Conservation (phyloP, 1,140 invertebrate species). For the Mycetomoellerius zeteki region DNA sequence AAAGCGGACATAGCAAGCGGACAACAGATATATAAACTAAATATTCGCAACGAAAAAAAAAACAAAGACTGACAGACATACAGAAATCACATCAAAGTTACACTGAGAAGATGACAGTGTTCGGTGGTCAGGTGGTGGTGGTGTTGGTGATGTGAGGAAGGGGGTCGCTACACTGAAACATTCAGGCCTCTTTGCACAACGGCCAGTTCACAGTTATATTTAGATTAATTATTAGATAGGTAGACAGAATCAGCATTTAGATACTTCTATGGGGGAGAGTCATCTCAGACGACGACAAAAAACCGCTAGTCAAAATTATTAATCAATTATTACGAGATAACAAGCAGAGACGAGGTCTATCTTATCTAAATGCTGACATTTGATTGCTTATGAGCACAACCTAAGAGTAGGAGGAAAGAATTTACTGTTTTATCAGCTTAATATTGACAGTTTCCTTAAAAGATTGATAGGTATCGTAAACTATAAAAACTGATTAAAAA, state of each 20-base stretch:
- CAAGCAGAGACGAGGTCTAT: conserved; percentile 3
- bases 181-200: conserved; percentile 84
- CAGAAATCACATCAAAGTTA: conserved; percentile 82
- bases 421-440: conserved; percentile 52
- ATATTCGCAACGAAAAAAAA: conserved; percentile 40
- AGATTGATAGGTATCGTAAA: conserved; percentile 22
- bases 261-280: conserved; percentile 14
- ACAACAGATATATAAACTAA: conserved; percentile 14
- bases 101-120: conserved; percentile 85
- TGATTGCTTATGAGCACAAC: conserved; percentile 62
- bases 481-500: neutral
- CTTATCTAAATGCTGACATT: conserved; percentile 66
- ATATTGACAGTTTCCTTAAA: conserved; percentile 52
- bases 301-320: neutral
- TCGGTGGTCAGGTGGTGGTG: conserved; percentile 83
- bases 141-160: conserved; percentile 82
- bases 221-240: conserved; percentile 71
- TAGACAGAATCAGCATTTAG: conserved; percentile 67
- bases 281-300: neutral
- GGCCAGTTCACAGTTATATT: conserved; percentile 80
- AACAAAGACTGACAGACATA: conserved; percentile 81
- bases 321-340: neutral
- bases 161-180: conserved; percentile 86
- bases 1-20: conserved; percentile 50
- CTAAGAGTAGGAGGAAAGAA: conserved; percentile 73